Base-by-base conservation (phyloP, 2,888 invertebrate genomes). In the Cheilosia grossa region DNA sequence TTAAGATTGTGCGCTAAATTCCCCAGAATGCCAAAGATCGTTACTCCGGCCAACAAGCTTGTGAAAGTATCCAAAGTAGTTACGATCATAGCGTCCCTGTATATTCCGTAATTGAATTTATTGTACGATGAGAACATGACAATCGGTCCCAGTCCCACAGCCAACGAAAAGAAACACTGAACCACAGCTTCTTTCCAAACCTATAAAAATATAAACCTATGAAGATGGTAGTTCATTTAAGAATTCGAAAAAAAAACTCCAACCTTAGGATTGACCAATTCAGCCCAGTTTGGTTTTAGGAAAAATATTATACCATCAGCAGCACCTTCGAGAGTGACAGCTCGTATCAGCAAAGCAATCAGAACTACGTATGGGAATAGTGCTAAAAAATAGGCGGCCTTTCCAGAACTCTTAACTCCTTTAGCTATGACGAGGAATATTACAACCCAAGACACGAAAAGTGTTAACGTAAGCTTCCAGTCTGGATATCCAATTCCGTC, bases 301-400 rank as follows among this genome's bases (percentile, higher is more conserved):
- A 97, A 97, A 92, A 95, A 97, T 44, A 95, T 90, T 63, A 97
- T 95, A 0, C 97, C 97, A 40, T 94, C 93, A 2, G 91, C 93
- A 15, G 97, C 95, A 1, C 97, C 97, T 0, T 95, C 94, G 64
- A 95, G 89, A 0, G 94, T 94, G 0, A 92, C 93, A 0, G 95
- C 94, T 82, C 95, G 93, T 63, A 96, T 94, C 15, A 97, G 93
- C 54, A 97, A 92, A 40, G 94, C 94, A 77, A 96, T 92, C 91
- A 97, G 94, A 64, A 97, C 94, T 5, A 96, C 93, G 89, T 96
- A 97, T 0, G 97, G 97, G 90, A 97, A 97, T 2, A 97, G 91
- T 0, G 98, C 98, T n/a, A 98, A 94, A 91, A 98, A 96, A 91
- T 98, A 98, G 0, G 97, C 95, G 0, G 95, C 96, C 91, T 96